Evolutionary conservation across 2,113 vertebrate genomes (phyloP).

Genomic region (Labeo catla): DNA sequence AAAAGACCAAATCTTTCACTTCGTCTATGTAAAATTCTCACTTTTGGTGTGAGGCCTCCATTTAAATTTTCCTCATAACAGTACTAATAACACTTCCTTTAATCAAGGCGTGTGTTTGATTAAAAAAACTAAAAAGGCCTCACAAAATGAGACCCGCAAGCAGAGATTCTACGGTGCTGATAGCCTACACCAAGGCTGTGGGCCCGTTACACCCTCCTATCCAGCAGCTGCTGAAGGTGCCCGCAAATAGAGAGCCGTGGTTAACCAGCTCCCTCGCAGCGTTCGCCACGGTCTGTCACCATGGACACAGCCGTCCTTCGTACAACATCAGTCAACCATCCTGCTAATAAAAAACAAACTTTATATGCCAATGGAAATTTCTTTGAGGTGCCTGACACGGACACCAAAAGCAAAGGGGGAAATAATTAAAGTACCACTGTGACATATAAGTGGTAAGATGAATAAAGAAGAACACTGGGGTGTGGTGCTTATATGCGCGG

Average conservation of each 20-base stretch:
- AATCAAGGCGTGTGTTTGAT: not conserved
- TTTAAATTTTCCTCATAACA: slow-evolving; percentile 10
- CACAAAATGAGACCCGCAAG: slow-evolving; percentile 43
- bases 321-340: slow-evolving; percentile 69
- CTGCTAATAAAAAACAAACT: slow-evolving; percentile 65
- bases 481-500: slow-evolving; percentile 46
- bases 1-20: not conserved
- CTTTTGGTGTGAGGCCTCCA: not conserved
- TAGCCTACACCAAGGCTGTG: slow-evolving; percentile 52
- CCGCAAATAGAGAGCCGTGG: slow-evolving; percentile 60
- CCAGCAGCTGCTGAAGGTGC: slow-evolving; percentile 54
- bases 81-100: slow-evolving; percentile 14
- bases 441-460: slow-evolving; percentile 61
- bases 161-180: slow-evolving; percentile 18
- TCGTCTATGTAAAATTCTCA: not conserved
- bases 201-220: slow-evolving; percentile 60
- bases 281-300: slow-evolving; percentile 67
- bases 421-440: slow-evolving; percentile 70
- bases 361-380: slow-evolving; percentile 75
- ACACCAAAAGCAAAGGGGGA: slow-evolving; percentile 63
- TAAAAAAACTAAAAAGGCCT: slow-evolving; percentile 54
- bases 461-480: slow-evolving; percentile 51
- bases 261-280: slow-evolving; percentile 64
- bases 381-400: slow-evolving; percentile 71
- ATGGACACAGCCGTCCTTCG: slow-evolving; percentile 60